Conservation (phyloP, 1,140 invertebrate genomes). For the Spodoptera frugiperda region DNA sequence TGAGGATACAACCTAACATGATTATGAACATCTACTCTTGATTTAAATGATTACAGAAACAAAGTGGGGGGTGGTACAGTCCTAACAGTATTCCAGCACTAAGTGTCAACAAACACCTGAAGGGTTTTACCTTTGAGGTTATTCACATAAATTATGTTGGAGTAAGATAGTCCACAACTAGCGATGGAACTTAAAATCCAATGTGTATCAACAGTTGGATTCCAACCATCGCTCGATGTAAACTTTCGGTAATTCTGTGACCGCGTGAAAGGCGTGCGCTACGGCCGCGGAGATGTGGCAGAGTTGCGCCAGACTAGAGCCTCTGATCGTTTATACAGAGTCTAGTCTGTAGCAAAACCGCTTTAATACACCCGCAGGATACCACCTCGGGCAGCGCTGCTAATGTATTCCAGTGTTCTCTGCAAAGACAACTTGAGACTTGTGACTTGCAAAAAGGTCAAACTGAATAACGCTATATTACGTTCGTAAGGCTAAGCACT, state of each 20-base stretch:
- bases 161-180: constrained; percentile 79
- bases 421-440: constrained; percentile 40
- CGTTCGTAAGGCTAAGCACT: not conserved
- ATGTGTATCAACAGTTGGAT: constrained; percentile 77
- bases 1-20: constrained; percentile 1
- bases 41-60: not conserved
- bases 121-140: constrained; percentile 36
- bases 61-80: not conserved
- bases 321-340: constrained; percentile 71
- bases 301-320: constrained; percentile 67
- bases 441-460: constrained; percentile 44
- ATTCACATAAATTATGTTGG: constrained; percentile 52
- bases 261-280: constrained; percentile 48
- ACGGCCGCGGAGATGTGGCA: constrained; percentile 61
- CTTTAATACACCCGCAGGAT: constrained; percentile 48
- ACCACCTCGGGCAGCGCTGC: constrained; percentile 43
- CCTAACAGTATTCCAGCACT: constrained; percentile 16
- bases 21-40: not conserved
- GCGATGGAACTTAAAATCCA: constrained; percentile 81
- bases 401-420: constrained; percentile 43
- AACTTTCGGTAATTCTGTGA: constrained; percentile 66
- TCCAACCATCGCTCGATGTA: constrained; percentile 80
- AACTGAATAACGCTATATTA: not conserved
- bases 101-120: constrained; percentile 21
- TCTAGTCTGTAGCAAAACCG: constrained; percentile 71